Conservation (phyloP, 2,113 vertebrate genomes). For the Chloroceryle aenea region DNA sequence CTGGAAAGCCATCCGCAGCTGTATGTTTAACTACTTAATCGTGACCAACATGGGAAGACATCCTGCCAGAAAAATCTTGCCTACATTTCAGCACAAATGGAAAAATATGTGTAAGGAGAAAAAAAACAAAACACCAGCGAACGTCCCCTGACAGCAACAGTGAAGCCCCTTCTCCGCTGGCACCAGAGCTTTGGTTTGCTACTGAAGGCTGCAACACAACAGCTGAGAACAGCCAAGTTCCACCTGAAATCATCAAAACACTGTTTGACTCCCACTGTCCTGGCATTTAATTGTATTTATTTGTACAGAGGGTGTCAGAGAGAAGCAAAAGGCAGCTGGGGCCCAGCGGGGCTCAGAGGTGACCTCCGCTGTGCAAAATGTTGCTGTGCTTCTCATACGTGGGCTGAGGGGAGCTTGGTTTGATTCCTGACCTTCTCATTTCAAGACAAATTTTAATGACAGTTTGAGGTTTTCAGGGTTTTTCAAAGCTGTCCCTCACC, state of each 20-base stretch:
- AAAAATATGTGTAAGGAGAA: not conserved
- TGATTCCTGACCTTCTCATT: not conserved
- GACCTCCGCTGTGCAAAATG: not conserved
- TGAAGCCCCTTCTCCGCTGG: not conserved
- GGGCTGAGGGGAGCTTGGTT: not conserved
- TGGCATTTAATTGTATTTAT: not conserved
- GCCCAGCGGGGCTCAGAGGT: not conserved
- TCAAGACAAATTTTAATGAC: not conserved
- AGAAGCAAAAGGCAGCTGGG: not conserved
- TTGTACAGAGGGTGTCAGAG: not conserved
- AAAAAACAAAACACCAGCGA: not conserved
- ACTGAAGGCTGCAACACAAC: not conserved
- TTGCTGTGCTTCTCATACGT: rapidly evolving
- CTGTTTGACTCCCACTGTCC: not conserved
- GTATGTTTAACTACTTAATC: conserved; percentile 34
- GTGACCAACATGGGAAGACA: conserved; percentile 11
- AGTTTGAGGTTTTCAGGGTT: not conserved
- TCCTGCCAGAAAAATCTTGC: conserved; percentile 46
- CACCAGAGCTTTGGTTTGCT: not conserved
- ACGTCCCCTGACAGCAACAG: not conserved
- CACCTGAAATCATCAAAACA: not conserved
- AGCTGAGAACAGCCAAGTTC: not conserved
- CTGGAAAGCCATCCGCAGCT: conserved; percentile 7
- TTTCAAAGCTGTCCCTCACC: not conserved
- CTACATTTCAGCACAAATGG: not conserved